Conservation (phyloP, 2,113 vertebrate genomes). For the Calyptommatus sinebrachiatus region DNA sequence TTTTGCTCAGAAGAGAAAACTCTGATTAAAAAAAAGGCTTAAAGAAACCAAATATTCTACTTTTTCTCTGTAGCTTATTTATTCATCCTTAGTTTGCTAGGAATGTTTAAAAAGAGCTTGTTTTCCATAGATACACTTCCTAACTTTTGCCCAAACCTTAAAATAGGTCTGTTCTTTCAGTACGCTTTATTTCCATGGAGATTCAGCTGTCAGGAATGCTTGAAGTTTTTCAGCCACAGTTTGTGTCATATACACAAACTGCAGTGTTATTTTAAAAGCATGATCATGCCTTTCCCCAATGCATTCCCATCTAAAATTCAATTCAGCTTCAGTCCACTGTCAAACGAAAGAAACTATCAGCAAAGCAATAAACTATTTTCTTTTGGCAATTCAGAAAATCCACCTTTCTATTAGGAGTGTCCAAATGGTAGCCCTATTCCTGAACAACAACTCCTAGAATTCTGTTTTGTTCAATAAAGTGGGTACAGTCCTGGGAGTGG, state of each 20-base stretch:
- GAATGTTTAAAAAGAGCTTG: constrained; percentile 42
- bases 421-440: too few relatives aligned
- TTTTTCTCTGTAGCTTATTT: constrained; percentile 6
- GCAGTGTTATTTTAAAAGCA: neutral
- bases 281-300: constrained; percentile 18
- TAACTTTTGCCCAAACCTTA: constrained; percentile 56
- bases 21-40: neutral
- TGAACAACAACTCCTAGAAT: too few relatives aligned
- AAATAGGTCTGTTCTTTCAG: constrained; percentile 64
- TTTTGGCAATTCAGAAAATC: too few relatives aligned
- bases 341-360: too few relatives aligned
- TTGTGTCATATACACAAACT: constrained; percentile 5
- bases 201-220: constrained; percentile 57
- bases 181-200: constrained; percentile 69
- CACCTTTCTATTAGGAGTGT: too few relatives aligned
- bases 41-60: neutral
- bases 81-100: neutral
- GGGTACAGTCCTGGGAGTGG: too few relatives aligned
- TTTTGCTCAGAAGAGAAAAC: neutral
- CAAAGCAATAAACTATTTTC: too few relatives aligned
- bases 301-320: too few relatives aligned
- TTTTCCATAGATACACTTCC: constrained; percentile 50
- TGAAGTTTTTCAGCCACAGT: constrained; percentile 37
- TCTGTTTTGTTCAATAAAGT: too few relatives aligned
- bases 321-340: too few relatives aligned